Percentiles rank a stretch among this genome's conserved stretches.
These are phyloP conservation scores for Hypomecis atomaria DNA, from an alignment of 2,888 invertebrate genomes.

Conservation along the genomic window DNA sequence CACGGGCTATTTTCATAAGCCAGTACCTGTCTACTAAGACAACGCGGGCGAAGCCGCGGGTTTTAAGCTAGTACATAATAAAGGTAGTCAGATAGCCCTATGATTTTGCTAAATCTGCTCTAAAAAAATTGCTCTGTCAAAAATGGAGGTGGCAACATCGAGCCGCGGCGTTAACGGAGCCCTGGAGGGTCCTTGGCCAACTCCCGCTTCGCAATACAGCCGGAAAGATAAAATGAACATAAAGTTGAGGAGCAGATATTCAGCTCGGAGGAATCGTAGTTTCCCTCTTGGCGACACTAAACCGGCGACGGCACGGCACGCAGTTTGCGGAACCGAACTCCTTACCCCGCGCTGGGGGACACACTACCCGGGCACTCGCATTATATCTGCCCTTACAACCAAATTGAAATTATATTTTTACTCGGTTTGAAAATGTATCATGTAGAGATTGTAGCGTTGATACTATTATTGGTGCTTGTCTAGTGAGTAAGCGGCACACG, in stretches of 20 bases:
- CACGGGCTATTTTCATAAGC: too few species aligned
- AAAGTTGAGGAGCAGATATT: constrained; percentile 82
- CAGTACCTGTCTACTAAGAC: too few species aligned
- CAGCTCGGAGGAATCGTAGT: constrained; percentile 82
- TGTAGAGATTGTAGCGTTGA: not conserved
- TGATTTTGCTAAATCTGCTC: too few species aligned
- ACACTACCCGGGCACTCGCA: constrained; percentile 20
- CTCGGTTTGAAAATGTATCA: not conserved
- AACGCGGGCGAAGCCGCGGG: too few species aligned
- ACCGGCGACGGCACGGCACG: constrained; percentile 66
- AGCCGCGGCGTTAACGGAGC: constrained; percentile 77
- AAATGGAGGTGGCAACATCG: too few species aligned
- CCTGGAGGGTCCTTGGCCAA: constrained; percentile 79
- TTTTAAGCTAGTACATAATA: too few species aligned
- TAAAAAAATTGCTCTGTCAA: too few species aligned
- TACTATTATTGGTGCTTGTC: too few species aligned
- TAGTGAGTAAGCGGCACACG: too few species aligned
- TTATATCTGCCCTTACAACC: constrained; percentile 16
- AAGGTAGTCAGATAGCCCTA: too few species aligned
- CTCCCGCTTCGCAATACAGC: constrained; percentile 80
- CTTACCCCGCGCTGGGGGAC: constrained; percentile 27
- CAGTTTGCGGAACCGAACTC: constrained; percentile 64
- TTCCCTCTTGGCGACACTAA: constrained; percentile 79
- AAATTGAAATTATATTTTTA: constrained; percentile 34
- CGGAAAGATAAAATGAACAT: constrained; percentile 84